Conservation (phyloP, 2,113 vertebrate genomes). For the Cercopithecus mona region DNA sequence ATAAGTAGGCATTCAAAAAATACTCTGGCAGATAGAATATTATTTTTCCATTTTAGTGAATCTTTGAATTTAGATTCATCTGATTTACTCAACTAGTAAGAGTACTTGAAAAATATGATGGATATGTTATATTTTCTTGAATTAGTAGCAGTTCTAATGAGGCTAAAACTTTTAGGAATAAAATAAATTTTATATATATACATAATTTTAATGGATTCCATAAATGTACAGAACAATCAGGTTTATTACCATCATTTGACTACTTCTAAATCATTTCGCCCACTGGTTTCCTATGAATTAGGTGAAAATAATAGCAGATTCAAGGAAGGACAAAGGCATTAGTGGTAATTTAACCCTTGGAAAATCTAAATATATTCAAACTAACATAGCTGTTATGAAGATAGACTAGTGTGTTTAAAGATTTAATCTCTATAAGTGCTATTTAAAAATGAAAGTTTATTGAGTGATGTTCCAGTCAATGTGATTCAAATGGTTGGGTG, state of each 20-base stretch:
- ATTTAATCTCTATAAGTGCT: neutral
- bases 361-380: conserved; percentile 50
- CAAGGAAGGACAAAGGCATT: conserved; percentile 1
- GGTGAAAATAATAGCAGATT: conserved; percentile 14
- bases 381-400: conserved; percentile 6
- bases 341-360: conserved; percentile 27
- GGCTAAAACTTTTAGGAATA: conserved; percentile 29
- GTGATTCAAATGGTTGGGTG: neutral
- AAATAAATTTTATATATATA: neutral
- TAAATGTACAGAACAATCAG: neutral
- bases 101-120: neutral
- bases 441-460: neutral
- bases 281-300: conserved; percentile 5
- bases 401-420: neutral
- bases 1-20: neutral
- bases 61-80: neutral
- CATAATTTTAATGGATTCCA: neutral
- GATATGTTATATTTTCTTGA: neutral
- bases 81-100: neutral
- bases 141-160: neutral
- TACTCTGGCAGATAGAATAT: neutral
- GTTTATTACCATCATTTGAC: neutral
- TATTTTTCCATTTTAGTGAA: neutral
- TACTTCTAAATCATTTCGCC: neutral
- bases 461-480: neutral